Percentiles rank a stretch among this genome's conserved stretches.
Conservation (phyloP, 2,888 invertebrate species). For the Gibbula magus region DNA sequence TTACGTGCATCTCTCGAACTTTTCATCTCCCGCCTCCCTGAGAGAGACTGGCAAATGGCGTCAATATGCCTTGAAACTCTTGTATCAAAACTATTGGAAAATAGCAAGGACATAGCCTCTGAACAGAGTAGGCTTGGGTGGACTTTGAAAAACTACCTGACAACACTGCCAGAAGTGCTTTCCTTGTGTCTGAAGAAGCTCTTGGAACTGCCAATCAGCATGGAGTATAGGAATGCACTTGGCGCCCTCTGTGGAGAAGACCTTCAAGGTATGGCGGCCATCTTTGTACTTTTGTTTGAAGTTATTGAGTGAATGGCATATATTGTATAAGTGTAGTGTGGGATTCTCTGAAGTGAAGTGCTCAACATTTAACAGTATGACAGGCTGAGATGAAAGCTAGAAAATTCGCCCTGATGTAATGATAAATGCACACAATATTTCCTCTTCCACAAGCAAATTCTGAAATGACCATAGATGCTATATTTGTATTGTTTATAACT, state of each 20-base stretch:
- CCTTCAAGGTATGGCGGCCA: background rate
- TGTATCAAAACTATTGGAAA: background rate
- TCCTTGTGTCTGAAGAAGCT: background rate
- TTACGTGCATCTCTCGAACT: background rate
- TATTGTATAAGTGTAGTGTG: background rate
- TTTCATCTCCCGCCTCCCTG: background rate
- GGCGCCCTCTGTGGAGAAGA: background rate
- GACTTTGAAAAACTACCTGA: background rate
- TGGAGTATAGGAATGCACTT: background rate
- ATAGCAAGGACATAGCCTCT: background rate
- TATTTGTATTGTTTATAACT: too few relatives aligned
- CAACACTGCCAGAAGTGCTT: background rate
- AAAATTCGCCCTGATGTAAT: too few relatives aligned
- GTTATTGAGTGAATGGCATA: background rate
- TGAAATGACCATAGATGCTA: too few relatives aligned
- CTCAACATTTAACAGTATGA: too few relatives aligned
- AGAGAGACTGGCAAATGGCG: slow-evolving; percentile 7
- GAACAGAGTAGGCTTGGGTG: background rate
- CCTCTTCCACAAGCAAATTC: too few relatives aligned
- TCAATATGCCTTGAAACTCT: background rate
- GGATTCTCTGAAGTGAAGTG: too few relatives aligned
- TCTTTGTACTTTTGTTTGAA: background rate
- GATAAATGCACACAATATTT: too few relatives aligned
- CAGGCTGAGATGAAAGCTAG: too few relatives aligned
- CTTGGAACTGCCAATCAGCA: background rate